Base-by-base conservation (phyloP, 2,888 invertebrate species). In the Drosophila borealis region DNA sequence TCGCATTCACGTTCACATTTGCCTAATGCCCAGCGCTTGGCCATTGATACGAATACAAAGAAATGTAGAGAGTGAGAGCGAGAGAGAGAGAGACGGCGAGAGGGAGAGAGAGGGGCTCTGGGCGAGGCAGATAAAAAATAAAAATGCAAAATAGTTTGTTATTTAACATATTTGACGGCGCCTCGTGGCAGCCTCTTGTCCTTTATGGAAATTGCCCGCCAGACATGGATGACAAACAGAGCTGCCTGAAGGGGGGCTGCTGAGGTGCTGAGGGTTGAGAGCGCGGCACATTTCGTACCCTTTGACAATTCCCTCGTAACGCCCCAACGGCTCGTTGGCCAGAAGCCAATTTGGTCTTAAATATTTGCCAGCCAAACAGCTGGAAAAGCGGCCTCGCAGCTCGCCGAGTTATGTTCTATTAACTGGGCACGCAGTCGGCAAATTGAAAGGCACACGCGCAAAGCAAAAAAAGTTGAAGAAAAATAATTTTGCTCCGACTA, bases 121-220 rank as follows among this genome's bases (percentile, higher is more conserved):
- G 8, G 29, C 29, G 8, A 8, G 29, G 29, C 29, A 29, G 29
- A 29, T 29, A 29, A 70, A 74, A 70, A 82, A 87, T 74, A 84
- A 84, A 89, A 84, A 89, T 85, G 81, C 81, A 84, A 85, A 89
- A 87, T 85, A 85, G 89, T 89, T 85, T 79, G 74, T 85, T 89
- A 87, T 85, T 89, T 89, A 85, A 84, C 89, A 85, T 89, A 89
- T 85, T 84, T 87, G 76, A 72, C 73, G 67, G 62, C 65, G 51
- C 34, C 61, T 51, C 50, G 51, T 33, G 41, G 17, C 61, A 37
- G 37, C 36, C 46, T 54, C 56, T 56, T 45, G 41, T 46, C 54
- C 46, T 64, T 53, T 62, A 79, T 64, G 77, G 55, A 85, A 89
- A 87, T 89, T 76, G 85, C 73, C 81, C 74, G 70, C 53, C 74